phyloP scores from a whole-genome alignment of 2,113 vertebrate species.

The Eurypyga helias region DNA sequence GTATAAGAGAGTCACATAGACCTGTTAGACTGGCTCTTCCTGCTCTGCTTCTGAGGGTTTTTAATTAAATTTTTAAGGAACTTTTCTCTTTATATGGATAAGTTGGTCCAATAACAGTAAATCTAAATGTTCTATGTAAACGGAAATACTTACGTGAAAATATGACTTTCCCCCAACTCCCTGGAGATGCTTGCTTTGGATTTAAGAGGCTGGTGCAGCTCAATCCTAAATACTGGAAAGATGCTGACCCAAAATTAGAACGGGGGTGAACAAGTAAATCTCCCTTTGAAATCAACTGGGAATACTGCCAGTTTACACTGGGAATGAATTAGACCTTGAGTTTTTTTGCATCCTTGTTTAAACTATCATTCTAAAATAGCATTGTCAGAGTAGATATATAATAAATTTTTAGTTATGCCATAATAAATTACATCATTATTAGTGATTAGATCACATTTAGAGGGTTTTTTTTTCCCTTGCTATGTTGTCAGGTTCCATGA shows the following conservation, averaged over 20 bases:
- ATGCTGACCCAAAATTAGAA: background rate
- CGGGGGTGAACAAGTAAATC: background rate
- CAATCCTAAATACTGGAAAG: background rate
- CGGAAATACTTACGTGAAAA: background rate
- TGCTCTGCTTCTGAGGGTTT: background rate
- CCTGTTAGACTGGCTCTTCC: background rate
- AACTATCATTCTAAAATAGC: background rate
- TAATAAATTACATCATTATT: constrained; percentile 11
- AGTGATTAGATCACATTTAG: constrained; percentile 1
- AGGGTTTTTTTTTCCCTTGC: background rate
- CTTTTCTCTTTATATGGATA: background rate
- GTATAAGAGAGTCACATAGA: background rate
- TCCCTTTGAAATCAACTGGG: background rate
- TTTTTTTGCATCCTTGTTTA: background rate
- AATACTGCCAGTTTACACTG: background rate
- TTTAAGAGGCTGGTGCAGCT: background rate
- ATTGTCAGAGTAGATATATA: background rate
- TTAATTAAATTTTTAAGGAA: background rate
- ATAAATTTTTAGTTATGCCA: background rate
- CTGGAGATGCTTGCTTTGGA: background rate
- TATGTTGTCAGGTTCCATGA: background rate
- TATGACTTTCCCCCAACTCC: background rate
- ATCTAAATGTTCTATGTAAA: background rate
- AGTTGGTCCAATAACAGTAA: background rate
- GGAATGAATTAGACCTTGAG: background rate